Evolutionary conservation across 2,888 invertebrate species (phyloP).

Genomic region (Tenthredo notha): DNA sequence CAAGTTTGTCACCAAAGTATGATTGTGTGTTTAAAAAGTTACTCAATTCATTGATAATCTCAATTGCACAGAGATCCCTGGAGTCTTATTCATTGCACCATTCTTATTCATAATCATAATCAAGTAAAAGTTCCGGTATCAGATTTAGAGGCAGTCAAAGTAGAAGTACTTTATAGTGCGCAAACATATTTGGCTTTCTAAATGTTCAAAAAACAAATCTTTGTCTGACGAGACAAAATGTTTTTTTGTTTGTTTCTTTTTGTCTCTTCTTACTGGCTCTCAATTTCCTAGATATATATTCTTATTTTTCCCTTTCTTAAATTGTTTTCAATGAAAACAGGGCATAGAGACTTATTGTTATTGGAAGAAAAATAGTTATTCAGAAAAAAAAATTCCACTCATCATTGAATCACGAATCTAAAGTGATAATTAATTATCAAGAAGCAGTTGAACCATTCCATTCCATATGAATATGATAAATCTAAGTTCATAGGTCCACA

Average conservation of each 20-base stretch:
- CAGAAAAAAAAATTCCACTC: not conserved
- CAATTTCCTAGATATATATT: not conserved
- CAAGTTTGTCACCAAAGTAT: not conserved
- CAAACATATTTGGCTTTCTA: not conserved
- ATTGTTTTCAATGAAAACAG: not conserved
- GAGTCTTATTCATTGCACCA: not conserved
- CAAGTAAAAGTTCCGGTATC: not conserved
- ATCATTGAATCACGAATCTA: not conserved
- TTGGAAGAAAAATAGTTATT: not conserved
- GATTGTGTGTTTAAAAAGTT: not conserved
- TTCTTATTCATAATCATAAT: not conserved
- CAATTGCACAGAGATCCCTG: not conserved
- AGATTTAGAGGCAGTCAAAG: not conserved
- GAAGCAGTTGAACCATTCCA: not conserved
- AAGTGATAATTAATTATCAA: not conserved
- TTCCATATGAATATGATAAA: not conserved
- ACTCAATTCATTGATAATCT: not conserved
- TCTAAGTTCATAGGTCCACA: not conserved
- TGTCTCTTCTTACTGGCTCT: not conserved
- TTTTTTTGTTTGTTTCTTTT: no score
- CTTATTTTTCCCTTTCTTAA: not conserved
- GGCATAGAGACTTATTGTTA: not conserved
- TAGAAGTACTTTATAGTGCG: no score
- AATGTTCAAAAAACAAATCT: not conserved
- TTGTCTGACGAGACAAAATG: not conserved